Evolutionary conservation across 2,888 invertebrate genomes (phyloP), one percentile per base, ranked within the genome.

Genomic region (Nephrocerus scutellatus): DNA sequence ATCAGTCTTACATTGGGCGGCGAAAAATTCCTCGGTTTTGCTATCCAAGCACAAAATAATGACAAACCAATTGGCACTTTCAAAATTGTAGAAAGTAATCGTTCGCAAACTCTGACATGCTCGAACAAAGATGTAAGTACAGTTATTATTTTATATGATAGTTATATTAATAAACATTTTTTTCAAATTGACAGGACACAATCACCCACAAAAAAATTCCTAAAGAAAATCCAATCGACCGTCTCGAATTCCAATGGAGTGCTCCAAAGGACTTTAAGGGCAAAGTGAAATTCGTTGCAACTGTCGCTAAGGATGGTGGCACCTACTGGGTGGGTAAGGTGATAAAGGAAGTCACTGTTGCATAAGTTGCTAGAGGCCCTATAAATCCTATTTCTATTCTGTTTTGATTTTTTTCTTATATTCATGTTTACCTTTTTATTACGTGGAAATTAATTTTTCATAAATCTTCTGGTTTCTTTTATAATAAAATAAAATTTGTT

Each of bases 261-360:
- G 74, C 84, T 8, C 82, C 84, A 23, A 68, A 70, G 29, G 70
- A 68, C 41, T 70, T 77, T 52, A 76, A 74, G 55, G 80, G 74
- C 46, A 72, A 74, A 47, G 73, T 79, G 45, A 74, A 74, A 54
- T 76, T 84, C 65, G 79, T 80, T 56, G 79, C 74, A 12, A 83
- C 84, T 23, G 74, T 83, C 38, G 84, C 78, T 22, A 68, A 74
- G 57, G 75, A 79, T 58, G 81, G 81, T n/a, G 79, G 74, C 6
- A 74, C 74, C 10, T 84, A 79, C 70, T 84, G 84, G 84, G 80
- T 79, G 4, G 74, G 73, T 30, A 74, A 80, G 34, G 75, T 79
- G 57, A 76, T 77, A 21, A 76, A 74, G 36, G 73, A 74, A 29
- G 68, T 81, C 39, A 73, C 72, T 63, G 75, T 81, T 43, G 55